Evolutionary conservation across 53 echinoderm and acorn worm genomes (phyloP).

Genomic region (Henricia sp.): DNA sequence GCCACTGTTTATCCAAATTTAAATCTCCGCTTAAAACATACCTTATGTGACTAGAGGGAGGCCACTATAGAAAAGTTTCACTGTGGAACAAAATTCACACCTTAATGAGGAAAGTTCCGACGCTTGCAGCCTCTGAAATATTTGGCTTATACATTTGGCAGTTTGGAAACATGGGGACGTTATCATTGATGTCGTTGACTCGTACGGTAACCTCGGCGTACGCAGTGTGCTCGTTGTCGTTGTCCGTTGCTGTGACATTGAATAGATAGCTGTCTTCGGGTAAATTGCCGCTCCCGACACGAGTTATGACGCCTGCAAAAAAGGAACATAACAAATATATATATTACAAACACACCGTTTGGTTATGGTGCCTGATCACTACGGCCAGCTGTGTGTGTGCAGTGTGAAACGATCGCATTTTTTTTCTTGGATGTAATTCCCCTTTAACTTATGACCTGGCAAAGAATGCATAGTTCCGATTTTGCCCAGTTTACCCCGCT

Average conservation of each 20-base stretch:
- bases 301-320: constrained; percentile 71
- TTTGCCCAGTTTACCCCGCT: no score
- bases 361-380: no score
- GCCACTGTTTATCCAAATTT: no score
- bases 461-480: no score
- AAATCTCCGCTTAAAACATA: no score
- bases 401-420: no score
- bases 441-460: no score
- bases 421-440: no score
- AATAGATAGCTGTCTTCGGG: constrained; percentile 70
- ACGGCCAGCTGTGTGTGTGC: no score
- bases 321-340: neutral
- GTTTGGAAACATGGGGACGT: constrained; percentile 77
- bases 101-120: constrained; percentile 60
- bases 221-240: constrained; percentile 17
- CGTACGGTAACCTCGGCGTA: constrained; percentile 64
- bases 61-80: no score
- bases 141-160: constrained; percentile 66
- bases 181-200: constrained; percentile 94
- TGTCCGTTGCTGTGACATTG: constrained; percentile 74
- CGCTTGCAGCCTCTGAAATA: constrained; percentile 62
- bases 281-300: constrained; percentile 12
- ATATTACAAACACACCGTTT: neutral
- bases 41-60: no score
- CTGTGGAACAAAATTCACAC: no score